Percentiles rank a stretch among this genome's conserved stretches.
phyloP scores from a whole-genome alignment of 2,113 vertebrate genomes.

The Synchiropus splendidus region DNA sequence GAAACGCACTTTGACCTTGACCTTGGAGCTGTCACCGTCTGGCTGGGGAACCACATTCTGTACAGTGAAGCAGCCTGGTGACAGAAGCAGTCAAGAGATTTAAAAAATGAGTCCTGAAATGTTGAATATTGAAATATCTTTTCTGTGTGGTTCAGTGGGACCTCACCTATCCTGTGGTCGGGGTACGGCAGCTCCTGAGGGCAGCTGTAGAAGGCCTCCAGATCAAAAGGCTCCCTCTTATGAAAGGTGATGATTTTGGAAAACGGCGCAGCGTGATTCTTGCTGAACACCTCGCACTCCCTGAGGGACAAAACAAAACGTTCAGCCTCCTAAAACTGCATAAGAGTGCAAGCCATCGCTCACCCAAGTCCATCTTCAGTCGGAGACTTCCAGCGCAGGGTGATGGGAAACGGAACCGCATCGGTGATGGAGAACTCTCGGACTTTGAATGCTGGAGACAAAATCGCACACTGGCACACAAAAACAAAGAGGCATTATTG shows the following conservation, averaged over 20 bases:
- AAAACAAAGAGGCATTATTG: constrained; percentile 4
- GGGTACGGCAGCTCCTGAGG: constrained; percentile 87
- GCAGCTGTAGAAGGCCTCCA: constrained; percentile 85
- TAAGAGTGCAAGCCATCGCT: constrained; percentile 12
- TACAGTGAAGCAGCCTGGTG: constrained; percentile 78
- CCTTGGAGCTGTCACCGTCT: constrained; percentile 86
- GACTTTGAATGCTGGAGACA: constrained; percentile 94
- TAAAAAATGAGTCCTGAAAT: not conserved
- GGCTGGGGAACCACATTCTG: constrained; percentile 85
- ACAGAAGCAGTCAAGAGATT: constrained; percentile 5
- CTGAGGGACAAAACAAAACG: constrained; percentile 49
- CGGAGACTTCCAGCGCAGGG: constrained; percentile 84
- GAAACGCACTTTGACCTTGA: constrained; percentile 91
- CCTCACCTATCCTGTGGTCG: constrained; percentile 85
- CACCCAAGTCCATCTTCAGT: constrained; percentile 86
- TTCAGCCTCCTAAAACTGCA: constrained; percentile 8
- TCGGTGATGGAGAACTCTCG: constrained; percentile 95
- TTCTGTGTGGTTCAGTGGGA: constrained; percentile 1
- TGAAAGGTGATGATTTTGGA: constrained; percentile 97
- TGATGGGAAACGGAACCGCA: constrained; percentile 87
- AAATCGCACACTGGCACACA: constrained; percentile 82
- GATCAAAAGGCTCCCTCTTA: constrained; percentile 91
- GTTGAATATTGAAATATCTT: not conserved
- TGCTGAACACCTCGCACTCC: constrained; percentile 91
- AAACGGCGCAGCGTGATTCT: constrained; percentile 89